These are phyloP conservation scores for Scaptodrosophila lebanonensis DNA, from an alignment of 1,140 invertebrate genomes.

Conservation along the genomic window DNA sequence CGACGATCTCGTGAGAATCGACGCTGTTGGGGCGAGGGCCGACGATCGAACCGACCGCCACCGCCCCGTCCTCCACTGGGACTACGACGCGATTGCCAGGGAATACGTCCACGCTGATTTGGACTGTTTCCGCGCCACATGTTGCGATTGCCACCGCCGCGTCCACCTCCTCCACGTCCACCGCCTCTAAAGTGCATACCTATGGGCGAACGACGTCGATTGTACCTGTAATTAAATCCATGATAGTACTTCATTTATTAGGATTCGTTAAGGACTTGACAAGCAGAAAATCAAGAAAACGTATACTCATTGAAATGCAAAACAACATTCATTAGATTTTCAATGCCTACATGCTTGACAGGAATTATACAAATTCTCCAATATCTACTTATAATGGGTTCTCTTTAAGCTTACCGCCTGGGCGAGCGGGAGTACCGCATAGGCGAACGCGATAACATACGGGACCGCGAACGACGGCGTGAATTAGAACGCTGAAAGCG, in stretches of 20 bases:
- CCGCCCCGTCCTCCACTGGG: constrained; percentile 41
- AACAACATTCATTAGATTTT: background rate
- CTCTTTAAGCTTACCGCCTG: constrained; percentile 44
- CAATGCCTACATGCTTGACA: no score
- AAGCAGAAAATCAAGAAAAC: no score
- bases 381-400: background rate
- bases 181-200: constrained; percentile 19
- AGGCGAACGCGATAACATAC: constrained; percentile 64
- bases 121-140: constrained; percentile 35
- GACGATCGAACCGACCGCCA: constrained; percentile 21
- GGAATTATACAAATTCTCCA: background rate
- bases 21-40: constrained; percentile 17
- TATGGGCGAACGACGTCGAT: constrained; percentile 43
- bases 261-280: no score
- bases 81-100: constrained; percentile 60
- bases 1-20: constrained; percentile 24
- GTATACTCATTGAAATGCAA: background rate
- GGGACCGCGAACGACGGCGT: constrained; percentile 65
- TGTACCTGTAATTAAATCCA: no score
- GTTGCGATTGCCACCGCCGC: constrained; percentile 61
- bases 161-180: constrained; percentile 21
- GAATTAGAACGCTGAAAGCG: constrained; percentile 70
- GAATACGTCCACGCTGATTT: constrained; percentile 44
- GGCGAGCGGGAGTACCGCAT: constrained; percentile 71
- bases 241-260: no score